phyloP scores from a whole-genome alignment of 2,113 vertebrate species.

The Melospiza georgiana region DNA sequence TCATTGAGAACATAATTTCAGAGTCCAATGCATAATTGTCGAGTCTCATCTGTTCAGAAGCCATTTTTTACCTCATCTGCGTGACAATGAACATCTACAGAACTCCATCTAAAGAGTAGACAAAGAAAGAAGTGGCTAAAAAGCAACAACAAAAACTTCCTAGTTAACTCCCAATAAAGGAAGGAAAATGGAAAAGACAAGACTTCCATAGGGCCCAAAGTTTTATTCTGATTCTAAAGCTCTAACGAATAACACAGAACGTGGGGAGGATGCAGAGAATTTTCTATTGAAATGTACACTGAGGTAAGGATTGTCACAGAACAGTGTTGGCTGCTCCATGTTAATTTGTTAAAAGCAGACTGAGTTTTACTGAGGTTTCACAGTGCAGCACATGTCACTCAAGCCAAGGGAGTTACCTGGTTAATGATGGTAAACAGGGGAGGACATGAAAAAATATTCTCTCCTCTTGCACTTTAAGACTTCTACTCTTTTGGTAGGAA shows the following conservation, averaged over 20 bases:
- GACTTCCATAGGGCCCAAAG: fast-evolving
- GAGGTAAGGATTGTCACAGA: neutral
- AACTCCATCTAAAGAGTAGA: neutral
- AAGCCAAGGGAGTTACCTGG: neutral
- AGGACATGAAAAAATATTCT: neutral
- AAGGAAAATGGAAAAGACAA: neutral
- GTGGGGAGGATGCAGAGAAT: neutral
- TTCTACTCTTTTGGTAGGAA: neutral
- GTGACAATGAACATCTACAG: neutral
- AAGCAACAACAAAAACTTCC: neutral
- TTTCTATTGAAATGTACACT: neutral
- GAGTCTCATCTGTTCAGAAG: neutral
- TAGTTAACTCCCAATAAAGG: neutral
- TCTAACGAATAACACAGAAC: neutral
- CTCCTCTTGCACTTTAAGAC: neutral
- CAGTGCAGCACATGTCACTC: neutral
- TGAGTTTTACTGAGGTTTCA: neutral
- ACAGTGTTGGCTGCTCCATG: neutral
- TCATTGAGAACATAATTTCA: neutral
- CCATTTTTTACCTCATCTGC: neutral
- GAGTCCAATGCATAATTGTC: neutral
- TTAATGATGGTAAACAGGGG: neutral
- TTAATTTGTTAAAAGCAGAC: neutral
- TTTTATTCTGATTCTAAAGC: neutral
- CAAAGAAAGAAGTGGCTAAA: neutral